Evolutionary conservation across 2,797 vertebrate genomes (phyloP).

Genomic region (Pteropus rufus): DNA sequence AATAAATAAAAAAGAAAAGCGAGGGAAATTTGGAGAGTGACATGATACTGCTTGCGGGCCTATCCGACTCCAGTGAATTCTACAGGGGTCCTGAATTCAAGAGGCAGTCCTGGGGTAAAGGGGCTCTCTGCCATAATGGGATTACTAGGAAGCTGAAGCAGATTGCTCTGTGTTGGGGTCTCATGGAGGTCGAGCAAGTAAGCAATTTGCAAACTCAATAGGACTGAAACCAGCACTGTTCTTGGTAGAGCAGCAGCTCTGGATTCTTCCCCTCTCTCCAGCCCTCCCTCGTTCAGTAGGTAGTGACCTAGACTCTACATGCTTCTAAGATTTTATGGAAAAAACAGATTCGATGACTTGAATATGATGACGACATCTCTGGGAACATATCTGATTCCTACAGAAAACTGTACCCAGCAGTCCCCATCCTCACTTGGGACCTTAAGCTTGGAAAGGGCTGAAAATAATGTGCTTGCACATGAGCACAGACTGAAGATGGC

Average conservation of each 20-base stretch:
- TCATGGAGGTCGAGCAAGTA: background rate
- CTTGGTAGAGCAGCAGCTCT: background rate
- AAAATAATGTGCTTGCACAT: background rate
- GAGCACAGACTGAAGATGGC: background rate
- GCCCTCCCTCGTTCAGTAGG: rapidly evolving
- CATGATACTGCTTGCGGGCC: background rate
- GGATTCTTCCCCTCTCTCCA: too few species aligned
- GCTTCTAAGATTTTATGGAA: background rate
- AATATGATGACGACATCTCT: background rate
- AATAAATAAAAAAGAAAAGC: background rate
- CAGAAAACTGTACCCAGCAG: background rate
- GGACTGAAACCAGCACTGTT: background rate
- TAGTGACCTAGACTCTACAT: background rate
- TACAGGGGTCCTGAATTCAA: background rate
- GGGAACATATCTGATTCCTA: background rate
- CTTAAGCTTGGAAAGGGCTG: background rate
- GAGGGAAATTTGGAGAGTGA: background rate
- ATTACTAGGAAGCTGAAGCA: background rate
- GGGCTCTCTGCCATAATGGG: background rate
- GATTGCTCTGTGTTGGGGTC: background rate
- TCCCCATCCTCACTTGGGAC: background rate
- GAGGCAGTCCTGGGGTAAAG: background rate
- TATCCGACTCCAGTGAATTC: background rate
- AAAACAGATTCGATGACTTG: background rate
- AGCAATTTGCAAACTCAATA: background rate